Conservation (phyloP, 2,888 invertebrate genomes). For the Dolichopus griseipennis region DNA sequence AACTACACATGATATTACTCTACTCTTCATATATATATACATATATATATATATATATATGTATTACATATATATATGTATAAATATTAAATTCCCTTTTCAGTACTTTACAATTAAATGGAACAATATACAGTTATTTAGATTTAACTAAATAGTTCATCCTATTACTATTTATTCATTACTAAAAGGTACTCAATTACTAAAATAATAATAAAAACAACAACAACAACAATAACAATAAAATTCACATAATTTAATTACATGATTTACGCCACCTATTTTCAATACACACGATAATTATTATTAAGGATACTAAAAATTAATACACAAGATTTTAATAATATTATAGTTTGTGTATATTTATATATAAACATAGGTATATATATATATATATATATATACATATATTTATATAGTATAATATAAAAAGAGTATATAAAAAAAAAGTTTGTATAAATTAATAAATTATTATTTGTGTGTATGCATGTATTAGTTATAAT, state of each 20-base stretch:
- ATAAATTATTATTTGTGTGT: background rate
- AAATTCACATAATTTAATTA: background rate
- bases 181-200: background rate
- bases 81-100: too few relatives aligned
- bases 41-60: too few relatives aligned
- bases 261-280: constrained; percentile 1
- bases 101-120: too few relatives aligned
- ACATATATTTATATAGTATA: background rate
- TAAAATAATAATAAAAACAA: too few relatives aligned
- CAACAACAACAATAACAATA: background rate
- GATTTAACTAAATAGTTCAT: background rate
- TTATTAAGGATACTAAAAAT: constrained; percentile 6
- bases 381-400: background rate
- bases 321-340: background rate
- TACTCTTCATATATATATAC: too few relatives aligned
- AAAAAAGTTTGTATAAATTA: background rate
- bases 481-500: background rate
- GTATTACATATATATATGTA: too few relatives aligned
- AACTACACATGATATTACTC: too few relatives aligned
- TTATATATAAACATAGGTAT: background rate
- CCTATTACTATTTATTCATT: too few relatives aligned
- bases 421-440: background rate
- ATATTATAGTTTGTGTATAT: too few relatives aligned
- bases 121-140: background rate
- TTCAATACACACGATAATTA: background rate